These are phyloP conservation scores for Moxostoma hubbsi DNA, from an alignment of 2,797 vertebrate species.

Conservation along the genomic window DNA sequence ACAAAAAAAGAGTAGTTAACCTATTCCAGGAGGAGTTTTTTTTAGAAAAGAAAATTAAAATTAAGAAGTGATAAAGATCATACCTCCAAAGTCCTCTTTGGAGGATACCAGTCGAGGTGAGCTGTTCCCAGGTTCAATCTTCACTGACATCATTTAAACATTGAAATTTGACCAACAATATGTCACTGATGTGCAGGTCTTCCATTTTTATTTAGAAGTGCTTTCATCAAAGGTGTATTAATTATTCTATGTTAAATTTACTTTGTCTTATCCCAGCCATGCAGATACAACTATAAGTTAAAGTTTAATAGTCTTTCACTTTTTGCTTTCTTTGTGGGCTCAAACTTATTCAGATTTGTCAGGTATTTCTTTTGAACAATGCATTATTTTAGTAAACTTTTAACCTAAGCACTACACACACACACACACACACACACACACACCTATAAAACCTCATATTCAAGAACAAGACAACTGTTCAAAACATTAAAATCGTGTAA, in stretches of 20 bases:
- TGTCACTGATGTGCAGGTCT: neutral
- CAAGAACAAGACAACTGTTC: neutral
- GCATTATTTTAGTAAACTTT: neutral
- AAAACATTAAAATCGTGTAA: neutral
- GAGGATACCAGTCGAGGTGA: constrained; percentile 87
- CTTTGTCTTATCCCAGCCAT: too few species aligned
- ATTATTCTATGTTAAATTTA: too few species aligned
- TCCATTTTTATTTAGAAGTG: too few species aligned
- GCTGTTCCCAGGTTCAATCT: constrained; percentile 87
- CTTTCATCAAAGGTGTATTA: too few species aligned
- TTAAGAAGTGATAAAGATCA: neutral
- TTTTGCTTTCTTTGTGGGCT: neutral
- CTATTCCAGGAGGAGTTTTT: neutral
- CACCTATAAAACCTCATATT: neutral
- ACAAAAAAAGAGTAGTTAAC: neutral
- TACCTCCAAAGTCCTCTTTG: constrained; percentile 90
- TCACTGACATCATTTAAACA: neutral
- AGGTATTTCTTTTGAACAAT: neutral
- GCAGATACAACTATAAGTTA: too few species aligned
- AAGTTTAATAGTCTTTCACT: too few species aligned
- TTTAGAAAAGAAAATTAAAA: neutral
- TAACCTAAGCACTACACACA: neutral
- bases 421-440: too few species aligned
- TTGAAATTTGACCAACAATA: neutral
- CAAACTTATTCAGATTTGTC: too few species aligned